Evolutionary conservation across 2,888 invertebrate species (phyloP), one percentile per base, ranked within the genome.

Genomic region (Euclidia mi): DNA sequence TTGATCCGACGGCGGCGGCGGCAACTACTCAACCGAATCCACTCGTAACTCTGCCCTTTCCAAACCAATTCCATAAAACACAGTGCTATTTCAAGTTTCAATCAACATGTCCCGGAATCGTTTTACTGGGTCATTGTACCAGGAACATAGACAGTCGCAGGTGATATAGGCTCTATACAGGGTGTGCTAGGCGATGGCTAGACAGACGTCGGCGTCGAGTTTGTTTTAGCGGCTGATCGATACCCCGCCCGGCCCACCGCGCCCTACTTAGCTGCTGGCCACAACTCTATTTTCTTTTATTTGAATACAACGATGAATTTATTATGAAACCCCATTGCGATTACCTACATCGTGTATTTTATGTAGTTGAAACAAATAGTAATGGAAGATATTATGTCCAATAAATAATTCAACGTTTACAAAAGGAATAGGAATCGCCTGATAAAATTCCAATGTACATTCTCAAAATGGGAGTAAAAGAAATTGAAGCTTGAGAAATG

Each of bases 181-280:
- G 78, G 77, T 79, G 77, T 80, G 83, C 81, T 87, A 82, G 85
- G 79, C 84, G 73, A 71, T 75, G 79, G 84, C 87, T 82, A 91
- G 90, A 87, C 90, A 87, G 87, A 75, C 88, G 82, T 75, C 73
- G 83, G 79, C 82, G 81, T 77, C 80, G 82, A 64, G 86, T 84
- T 90, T 86, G 89, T 91, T 93, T 91, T 90, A 92, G 88, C 84
- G 67, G 51, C 88, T 92, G 90, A 92, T 94, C 94, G 90, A 94
- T 94, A 94, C 84, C 76, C 72, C 77, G 78, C 78, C 73, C 86
- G 79, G 76, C 85, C 84, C 81, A 88, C 86, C 80, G 84, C 87
- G 91, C 85, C 91, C 92, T 90, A 91, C 87, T 92, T 93, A 76
- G 75, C 78, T 81, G 72, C 77, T 84, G 80, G 83, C 84, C 85